Conservation (phyloP, 2,888 invertebrate genomes). For the Drosophila picticornis region DNA sequence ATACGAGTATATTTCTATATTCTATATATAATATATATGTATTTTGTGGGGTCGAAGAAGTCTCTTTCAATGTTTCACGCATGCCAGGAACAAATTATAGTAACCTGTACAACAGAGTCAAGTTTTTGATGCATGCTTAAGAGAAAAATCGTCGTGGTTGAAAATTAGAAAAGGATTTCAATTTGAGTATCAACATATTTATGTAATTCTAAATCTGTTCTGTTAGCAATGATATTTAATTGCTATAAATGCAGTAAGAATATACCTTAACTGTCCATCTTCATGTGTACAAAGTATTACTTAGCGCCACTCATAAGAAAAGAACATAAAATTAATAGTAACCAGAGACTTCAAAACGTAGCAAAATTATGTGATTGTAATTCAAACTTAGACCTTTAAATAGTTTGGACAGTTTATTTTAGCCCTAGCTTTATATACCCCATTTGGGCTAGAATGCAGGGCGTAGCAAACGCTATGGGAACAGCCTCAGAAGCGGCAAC, state of each 20-base stretch:
- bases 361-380: neutral
- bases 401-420: neutral
- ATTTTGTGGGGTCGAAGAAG: no score
- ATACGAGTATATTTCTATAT: no score
- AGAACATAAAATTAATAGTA: neutral
- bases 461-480: constrained; percentile 26
- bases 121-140: neutral
- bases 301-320: neutral
- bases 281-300: neutral
- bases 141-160: neutral
- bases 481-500: constrained; percentile 31
- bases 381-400: neutral
- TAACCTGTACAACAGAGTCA: neutral
- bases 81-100: neutral
- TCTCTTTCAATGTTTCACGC: neutral
- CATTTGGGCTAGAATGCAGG: neutral
- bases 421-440: neutral
- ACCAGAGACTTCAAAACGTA: neutral
- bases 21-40: neutral
- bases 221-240: neutral
- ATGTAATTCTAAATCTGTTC: neutral
- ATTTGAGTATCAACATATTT: neutral
- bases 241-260: neutral
- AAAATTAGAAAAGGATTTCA: neutral
- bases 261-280: neutral